Conservation (phyloP, 2,797 vertebrate species). For the Harpagifer antarcticus region DNA sequence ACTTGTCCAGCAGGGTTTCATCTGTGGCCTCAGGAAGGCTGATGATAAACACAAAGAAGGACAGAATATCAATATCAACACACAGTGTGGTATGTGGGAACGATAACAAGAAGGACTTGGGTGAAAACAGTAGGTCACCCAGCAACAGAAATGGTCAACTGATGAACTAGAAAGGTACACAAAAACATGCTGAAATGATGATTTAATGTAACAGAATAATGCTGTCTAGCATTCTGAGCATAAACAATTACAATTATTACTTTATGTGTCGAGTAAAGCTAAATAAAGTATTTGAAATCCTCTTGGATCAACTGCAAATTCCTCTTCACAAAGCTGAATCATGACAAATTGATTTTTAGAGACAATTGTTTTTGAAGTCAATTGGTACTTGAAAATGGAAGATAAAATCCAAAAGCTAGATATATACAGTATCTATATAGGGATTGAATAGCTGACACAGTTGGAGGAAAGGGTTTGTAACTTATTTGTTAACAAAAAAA, state of each 20-base stretch:
- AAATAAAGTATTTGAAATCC: too few species aligned
- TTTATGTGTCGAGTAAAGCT: too few species aligned
- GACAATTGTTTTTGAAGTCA: too few species aligned
- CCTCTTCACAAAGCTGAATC: too few species aligned
- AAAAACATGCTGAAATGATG: background rate
- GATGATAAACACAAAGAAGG: conserved; percentile 45
- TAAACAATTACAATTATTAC: too few species aligned
- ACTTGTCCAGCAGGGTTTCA: conserved; percentile 90
- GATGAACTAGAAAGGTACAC: too few species aligned
- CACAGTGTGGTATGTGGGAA: background rate
- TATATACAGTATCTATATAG: background rate
- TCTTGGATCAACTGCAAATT: too few species aligned
- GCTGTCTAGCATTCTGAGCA: background rate
- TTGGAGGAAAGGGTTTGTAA: too few species aligned
- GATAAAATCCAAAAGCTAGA: background rate
- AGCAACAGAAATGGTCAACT: background rate
- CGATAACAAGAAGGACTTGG: background rate
- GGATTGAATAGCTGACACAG: background rate
- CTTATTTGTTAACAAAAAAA: background rate
- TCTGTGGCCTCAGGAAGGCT: conserved; percentile 92
- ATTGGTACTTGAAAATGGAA: too few species aligned
- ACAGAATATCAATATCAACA: conserved; percentile 18
- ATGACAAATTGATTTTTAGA: too few species aligned
- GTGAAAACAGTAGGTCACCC: background rate
- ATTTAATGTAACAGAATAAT: background rate